Evolutionary conservation across 2,888 invertebrate species (phyloP).

Genomic region (Pedicia rivosa): DNA sequence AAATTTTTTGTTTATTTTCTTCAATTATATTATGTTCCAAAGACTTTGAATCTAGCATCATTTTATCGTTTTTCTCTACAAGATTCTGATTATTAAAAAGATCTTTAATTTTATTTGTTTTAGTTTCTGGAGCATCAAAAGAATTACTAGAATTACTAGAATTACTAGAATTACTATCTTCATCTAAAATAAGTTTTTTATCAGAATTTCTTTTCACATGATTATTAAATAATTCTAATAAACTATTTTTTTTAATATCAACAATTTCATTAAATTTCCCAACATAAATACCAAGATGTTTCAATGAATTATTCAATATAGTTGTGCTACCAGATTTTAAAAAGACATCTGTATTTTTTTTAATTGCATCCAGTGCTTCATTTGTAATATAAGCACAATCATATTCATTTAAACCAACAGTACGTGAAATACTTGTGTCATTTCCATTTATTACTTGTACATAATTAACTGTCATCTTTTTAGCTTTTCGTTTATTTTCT

Average conservation of each 20-base stretch:
- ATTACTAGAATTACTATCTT: slow-evolving; percentile 1
- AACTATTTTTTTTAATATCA: slow-evolving; percentile 35
- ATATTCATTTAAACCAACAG: slow-evolving; percentile 37
- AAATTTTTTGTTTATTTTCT: too few relatives aligned
- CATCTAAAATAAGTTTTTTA: not conserved
- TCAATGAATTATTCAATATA: slow-evolving; percentile 37
- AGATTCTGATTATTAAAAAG: too few relatives aligned
- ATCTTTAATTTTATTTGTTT: not conserved
- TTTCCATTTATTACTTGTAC: slow-evolving; percentile 37
- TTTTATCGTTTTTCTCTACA: not conserved
- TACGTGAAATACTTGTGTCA: slow-evolving; percentile 49
- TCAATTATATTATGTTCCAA: not conserved
- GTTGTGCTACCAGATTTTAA: slow-evolving; percentile 20
- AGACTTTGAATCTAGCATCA: not conserved
- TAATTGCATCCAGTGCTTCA: slow-evolving; percentile 49
- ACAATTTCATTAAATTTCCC: slow-evolving; percentile 53
- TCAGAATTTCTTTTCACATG: slow-evolving; percentile 17
- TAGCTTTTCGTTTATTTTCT: slow-evolving; percentile 67
- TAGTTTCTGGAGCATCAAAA: too few relatives aligned
- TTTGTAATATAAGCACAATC: slow-evolving; percentile 47
- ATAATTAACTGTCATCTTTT: slow-evolving; percentile 59
- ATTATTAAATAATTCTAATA: slow-evolving; percentile 40
- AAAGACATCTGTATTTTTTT: slow-evolving; percentile 36
- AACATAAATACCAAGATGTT: slow-evolving; percentile 59
- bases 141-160: too few relatives aligned